These are phyloP conservation scores for Rhizoglyphus robini DNA, from an alignment of 1,140 invertebrate species.

Conservation along the genomic window DNA sequence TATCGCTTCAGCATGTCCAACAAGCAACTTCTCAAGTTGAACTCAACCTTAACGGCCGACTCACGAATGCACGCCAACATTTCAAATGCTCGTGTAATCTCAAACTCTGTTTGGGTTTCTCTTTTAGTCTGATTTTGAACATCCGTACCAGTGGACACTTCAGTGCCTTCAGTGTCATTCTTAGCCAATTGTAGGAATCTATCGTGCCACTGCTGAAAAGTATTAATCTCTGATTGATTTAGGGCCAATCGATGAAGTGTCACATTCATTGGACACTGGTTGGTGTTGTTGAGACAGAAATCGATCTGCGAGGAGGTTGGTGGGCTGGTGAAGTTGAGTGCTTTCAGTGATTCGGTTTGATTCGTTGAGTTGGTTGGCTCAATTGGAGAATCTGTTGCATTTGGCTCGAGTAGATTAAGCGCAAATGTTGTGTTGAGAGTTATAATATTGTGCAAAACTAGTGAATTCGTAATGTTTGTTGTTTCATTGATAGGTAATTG, in stretches of 20 bases:
- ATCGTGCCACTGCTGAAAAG: not conserved
- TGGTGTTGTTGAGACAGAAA: not conserved
- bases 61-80: not conserved
- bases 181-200: not conserved
- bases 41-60: not conserved
- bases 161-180: not conserved
- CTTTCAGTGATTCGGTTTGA: no score
- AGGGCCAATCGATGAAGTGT: not conserved
- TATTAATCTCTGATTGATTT: not conserved
- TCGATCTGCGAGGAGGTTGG: not conserved
- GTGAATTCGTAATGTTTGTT: no score
- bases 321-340: no score
- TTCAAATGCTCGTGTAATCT: not conserved
- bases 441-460: no score
- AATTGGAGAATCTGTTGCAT: no score
- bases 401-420: no score
- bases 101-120: no score
- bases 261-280: not conserved
- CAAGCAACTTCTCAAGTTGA: not conserved
- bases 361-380: no score
- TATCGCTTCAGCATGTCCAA: not conserved
- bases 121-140: no score
- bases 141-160: no score
- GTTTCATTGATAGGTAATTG: no score
- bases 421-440: no score